A percentile compares a stretch with the other conserved stretches of the same genome.
Conservation (phyloP, 2,888 invertebrate genomes). For the Phorcus lineatus region DNA sequence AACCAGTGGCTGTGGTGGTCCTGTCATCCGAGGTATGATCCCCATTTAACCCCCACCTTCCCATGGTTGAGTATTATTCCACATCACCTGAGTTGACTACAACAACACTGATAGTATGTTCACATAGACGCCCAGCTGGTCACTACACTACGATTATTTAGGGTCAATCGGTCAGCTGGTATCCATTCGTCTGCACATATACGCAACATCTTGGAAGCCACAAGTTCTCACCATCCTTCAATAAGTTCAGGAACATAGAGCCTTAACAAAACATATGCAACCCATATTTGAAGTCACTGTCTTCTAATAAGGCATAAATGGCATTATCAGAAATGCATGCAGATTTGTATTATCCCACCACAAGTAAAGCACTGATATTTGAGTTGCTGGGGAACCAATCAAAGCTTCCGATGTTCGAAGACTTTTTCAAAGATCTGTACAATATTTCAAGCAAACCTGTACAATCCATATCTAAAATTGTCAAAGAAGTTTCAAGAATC, state of each 20-base stretch:
- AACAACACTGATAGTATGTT: constrained; percentile 4
- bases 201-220: constrained; percentile 16
- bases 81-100: constrained; percentile 18
- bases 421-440: not conserved
- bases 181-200: constrained; percentile 6
- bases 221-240: not conserved
- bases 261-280: not conserved
- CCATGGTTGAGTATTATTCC: constrained; percentile 21
- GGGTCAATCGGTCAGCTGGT: not conserved
- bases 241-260: not conserved
- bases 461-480: not conserved
- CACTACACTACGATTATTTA: not conserved
- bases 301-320: constrained; percentile 18
- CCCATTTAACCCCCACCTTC: not conserved
- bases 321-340: constrained; percentile 20
- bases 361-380: constrained; percentile 22
- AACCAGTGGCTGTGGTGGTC: not conserved
- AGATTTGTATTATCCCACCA: constrained; percentile 15
- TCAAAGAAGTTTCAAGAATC: not conserved
- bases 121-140: not conserved
- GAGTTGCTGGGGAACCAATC: constrained; percentile 5
- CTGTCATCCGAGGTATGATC: not conserved
- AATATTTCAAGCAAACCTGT: constrained; percentile 8
- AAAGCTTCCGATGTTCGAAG: not conserved
- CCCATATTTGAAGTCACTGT: constrained; percentile 8